phyloP scores from a whole-genome alignment of 2,113 vertebrate species.

The Danio rerio region GRCz12tu NC_133193.1:27200001-27200500 shows the following conservation, averaged over 20 bases:
- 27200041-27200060: no score
- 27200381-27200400: slow-evolving; percentile 74
- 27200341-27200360: slow-evolving; percentile 77
- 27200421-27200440: slow-evolving; percentile 75
- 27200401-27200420: slow-evolving; percentile 68
- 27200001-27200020: no score
- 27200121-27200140: no score
- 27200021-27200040: no score
- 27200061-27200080: no score
- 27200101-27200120: no score
- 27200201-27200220: slow-evolving; percentile 70
- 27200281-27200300: slow-evolving; percentile 50
- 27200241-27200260: slow-evolving; percentile 72
- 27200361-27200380: slow-evolving; percentile 71
- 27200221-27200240: slow-evolving; percentile 63
- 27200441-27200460: slow-evolving; percentile 78
- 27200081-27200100: no score
- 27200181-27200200: no score
- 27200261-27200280: slow-evolving; percentile 54
- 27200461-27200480: slow-evolving; percentile 75
- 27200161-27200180: no score
- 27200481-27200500: slow-evolving; percentile 80
- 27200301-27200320: slow-evolving; percentile 72
- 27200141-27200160: no score
- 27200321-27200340: slow-evolving; percentile 74